Evolutionary conservation across 2,113 vertebrate species (phyloP).

Genomic region (Terrapene triunguis): DNA sequence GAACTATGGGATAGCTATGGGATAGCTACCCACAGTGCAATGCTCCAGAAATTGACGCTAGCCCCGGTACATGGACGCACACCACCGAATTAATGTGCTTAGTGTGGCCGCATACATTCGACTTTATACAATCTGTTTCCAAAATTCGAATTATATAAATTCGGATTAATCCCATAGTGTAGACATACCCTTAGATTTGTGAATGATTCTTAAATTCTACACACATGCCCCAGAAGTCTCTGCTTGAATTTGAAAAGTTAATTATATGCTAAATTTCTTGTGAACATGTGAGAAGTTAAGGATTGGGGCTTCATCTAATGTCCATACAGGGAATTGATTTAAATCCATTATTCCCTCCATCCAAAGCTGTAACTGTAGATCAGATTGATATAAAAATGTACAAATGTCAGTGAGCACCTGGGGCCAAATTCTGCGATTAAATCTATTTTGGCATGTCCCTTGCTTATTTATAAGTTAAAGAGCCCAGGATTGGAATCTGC

Average conservation of each 20-base stretch:
- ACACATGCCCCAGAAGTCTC: neutral
- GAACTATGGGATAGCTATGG: too few relatives aligned
- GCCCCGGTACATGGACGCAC: too few relatives aligned
- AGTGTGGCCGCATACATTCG: too few relatives aligned
- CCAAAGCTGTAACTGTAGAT: neutral
- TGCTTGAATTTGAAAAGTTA: slow-evolving; percentile 50
- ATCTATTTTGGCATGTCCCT: neutral
- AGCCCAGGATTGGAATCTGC: neutral
- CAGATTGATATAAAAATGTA: neutral
- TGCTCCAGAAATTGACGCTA: too few relatives aligned
- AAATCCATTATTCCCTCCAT: neutral
- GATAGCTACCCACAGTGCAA: too few relatives aligned
- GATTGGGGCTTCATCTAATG: neutral
- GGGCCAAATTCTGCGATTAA: neutral
- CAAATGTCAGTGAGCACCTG: neutral
- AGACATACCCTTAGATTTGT: neutral
- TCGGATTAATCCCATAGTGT: too few relatives aligned
- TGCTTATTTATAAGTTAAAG: neutral
- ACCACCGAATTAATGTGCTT: too few relatives aligned
- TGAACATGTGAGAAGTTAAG: neutral
- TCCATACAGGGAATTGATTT: neutral
- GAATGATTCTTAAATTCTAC: neutral
- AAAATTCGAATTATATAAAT: too few relatives aligned
- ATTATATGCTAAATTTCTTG: slow-evolving; percentile 14
- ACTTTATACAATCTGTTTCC: too few relatives aligned